These are phyloP conservation scores for Penaeus monodon DNA, from an alignment of 2,888 invertebrate genomes.

Conservation along the genomic window DNA sequence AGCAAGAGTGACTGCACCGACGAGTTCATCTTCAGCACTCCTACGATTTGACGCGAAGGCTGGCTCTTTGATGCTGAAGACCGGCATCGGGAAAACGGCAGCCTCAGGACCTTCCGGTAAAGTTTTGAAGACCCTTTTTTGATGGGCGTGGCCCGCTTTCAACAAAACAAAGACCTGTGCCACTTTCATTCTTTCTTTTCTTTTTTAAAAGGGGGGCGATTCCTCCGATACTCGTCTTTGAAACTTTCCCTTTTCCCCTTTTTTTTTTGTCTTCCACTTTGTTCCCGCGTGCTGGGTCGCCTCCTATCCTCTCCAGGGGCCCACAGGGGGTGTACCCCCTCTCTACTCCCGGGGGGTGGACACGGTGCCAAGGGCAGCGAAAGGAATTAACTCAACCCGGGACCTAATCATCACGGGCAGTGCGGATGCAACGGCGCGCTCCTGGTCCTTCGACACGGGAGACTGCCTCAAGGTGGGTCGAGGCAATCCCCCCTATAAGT, in stretches of 20 bases:
- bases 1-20: conserved; percentile 70
- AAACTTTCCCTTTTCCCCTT: too few relatives aligned
- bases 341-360: conserved; percentile 69
- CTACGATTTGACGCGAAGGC: conserved; percentile 69
- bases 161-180: background rate
- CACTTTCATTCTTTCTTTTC: background rate
- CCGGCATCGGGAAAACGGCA: conserved; percentile 65
- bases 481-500: too few relatives aligned
- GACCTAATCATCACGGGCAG: conserved; percentile 72
- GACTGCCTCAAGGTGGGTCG: conserved; percentile 68
- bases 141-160: background rate
- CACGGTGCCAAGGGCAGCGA: conserved; percentile 66
- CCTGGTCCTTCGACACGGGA: conserved; percentile 72
- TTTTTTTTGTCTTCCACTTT: background rate
- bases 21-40: conserved; percentile 68
- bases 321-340: conserved; percentile 72
- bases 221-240: too few relatives aligned
- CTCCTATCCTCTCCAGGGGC: conserved; percentile 68
- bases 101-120: conserved; percentile 66
- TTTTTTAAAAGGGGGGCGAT: background rate
- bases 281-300: background rate
- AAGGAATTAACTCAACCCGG: conserved; percentile 65
- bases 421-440: conserved; percentile 71
- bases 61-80: conserved; percentile 72
- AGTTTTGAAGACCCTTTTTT: background rate